Conservation (phyloP, 2,888 invertebrate species). For the Stomorhina lunata region DNA sequence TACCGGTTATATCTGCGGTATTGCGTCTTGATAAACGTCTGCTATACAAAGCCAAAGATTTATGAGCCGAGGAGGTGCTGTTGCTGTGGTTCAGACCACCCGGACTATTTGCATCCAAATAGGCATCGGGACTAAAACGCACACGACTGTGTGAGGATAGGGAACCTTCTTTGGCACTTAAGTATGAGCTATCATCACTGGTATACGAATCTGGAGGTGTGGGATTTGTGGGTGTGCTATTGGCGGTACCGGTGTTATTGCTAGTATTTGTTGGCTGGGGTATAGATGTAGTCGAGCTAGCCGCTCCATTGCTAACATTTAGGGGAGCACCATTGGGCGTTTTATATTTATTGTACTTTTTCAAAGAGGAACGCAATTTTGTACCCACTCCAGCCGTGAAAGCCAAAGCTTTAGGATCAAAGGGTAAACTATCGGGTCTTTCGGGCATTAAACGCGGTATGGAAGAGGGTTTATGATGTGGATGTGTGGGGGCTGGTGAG, state of each 20-base stretch:
- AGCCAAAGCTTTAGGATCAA: conserved; percentile 75
- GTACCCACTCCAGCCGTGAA: conserved; percentile 79
- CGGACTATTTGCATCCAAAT: conserved; percentile 81
- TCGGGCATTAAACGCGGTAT: conserved; percentile 71
- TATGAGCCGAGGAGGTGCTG: conserved; percentile 59
- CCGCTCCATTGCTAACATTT: conserved; percentile 74
- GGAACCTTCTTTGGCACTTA: conserved; percentile 89
- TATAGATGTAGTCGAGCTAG: neutral
- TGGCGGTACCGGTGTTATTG: conserved; percentile 52
- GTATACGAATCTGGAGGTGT: conserved; percentile 92
- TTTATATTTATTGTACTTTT: conserved; percentile 84
- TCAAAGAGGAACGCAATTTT: conserved; percentile 89
- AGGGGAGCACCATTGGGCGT: conserved; percentile 81
- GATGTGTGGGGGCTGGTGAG: conserved; percentile 55
- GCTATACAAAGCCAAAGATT: conserved; percentile 67
- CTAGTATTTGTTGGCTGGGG: conserved; percentile 11
- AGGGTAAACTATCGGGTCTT: conserved; percentile 79
- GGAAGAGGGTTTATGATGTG: conserved; percentile 48
- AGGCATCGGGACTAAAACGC: conserved; percentile 88
- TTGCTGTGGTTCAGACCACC: conserved; percentile 58
- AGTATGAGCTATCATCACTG: conserved; percentile 93
- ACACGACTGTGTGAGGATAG: conserved; percentile 86
- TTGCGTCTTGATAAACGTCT: conserved; percentile 73
- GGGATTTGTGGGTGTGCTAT: conserved; percentile 87
- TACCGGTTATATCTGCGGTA: conserved; percentile 70